Evolutionary conservation across 2,113 vertebrate genomes (phyloP).

Genomic region (Trematocara zebra): DNA sequence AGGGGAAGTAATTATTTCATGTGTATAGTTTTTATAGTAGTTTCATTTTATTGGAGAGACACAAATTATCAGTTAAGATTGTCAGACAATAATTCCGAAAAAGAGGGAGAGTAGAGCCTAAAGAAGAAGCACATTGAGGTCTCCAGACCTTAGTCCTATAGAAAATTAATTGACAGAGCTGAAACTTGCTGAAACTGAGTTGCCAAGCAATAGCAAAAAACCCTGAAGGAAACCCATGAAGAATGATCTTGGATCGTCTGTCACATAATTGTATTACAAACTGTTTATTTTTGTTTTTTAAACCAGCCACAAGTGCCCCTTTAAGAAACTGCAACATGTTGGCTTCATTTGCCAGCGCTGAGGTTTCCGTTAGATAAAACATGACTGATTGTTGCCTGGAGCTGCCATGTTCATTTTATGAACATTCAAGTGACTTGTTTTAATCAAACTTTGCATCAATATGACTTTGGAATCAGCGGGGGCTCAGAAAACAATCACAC

Average conservation of each 20-base stretch:
- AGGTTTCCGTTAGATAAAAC: neutral
- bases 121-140: neutral
- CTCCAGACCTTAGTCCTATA: neutral
- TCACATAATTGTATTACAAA: neutral
- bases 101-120: neutral
- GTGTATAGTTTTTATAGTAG: accelerated
- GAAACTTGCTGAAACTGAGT: neutral
- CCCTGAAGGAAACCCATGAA: neutral
- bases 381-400: neutral
- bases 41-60: accelerated
- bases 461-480: neutral
- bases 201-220: accelerated
- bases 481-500: neutral
- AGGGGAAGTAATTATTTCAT: neutral
- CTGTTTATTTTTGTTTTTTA: neutral
- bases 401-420: neutral
- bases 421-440: neutral
- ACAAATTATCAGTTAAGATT: neutral
- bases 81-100: neutral
- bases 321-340: neutral
- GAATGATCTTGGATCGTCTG: accelerated
- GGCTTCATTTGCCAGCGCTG: neutral
- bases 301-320: neutral
- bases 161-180: neutral
- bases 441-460: neutral